Evolutionary conservation across 2,888 invertebrate species (phyloP).

Genomic region (Baronia brevicornis): DNA sequence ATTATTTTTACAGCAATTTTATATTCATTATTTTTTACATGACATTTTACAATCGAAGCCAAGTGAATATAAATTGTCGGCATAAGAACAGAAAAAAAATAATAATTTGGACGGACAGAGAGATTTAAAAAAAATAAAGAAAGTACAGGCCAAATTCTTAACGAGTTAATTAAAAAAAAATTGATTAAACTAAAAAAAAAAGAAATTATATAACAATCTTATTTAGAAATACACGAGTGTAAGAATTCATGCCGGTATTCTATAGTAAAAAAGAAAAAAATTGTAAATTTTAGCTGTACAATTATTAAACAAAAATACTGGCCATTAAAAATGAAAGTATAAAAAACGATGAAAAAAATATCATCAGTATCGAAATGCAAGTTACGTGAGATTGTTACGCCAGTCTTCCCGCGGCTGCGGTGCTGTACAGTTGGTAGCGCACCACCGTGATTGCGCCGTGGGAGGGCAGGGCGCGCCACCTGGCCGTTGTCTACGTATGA

Average conservation of each 20-base stretch:
- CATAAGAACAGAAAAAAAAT: conserved; percentile 26
- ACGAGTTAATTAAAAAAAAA: too few relatives aligned
- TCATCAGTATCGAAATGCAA: conserved; percentile 16
- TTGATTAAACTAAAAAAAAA: too few relatives aligned
- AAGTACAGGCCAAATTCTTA: too few relatives aligned
- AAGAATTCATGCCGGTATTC: too few relatives aligned
- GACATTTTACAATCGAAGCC: conserved; percentile 42
- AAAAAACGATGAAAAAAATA: too few relatives aligned
- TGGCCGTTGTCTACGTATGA: conserved; percentile 84
- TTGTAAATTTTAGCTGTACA: not conserved
- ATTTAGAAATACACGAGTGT: too few relatives aligned
- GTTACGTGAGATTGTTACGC: conserved; percentile 65
- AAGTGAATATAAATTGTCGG: conserved; percentile 21
- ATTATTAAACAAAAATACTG: conserved; percentile 17
- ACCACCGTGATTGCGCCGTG: conserved; percentile 90
- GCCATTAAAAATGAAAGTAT: too few relatives aligned
- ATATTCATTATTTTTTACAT: conserved; percentile 50
- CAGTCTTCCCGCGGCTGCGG: conserved; percentile 40
- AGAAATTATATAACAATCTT: too few relatives aligned
- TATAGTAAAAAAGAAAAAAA: conserved; percentile 6
- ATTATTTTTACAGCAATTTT: conserved; percentile 57
- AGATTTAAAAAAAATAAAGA: conserved; percentile 45
- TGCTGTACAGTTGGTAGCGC: conserved; percentile 79
- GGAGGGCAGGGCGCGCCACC: conserved; percentile 90
- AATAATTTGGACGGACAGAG: conserved; percentile 68